Evolutionary conservation across 2,888 invertebrate genomes (phyloP), one percentile per base, ranked within the genome.

Genomic region (Dione vanillae): DNA sequence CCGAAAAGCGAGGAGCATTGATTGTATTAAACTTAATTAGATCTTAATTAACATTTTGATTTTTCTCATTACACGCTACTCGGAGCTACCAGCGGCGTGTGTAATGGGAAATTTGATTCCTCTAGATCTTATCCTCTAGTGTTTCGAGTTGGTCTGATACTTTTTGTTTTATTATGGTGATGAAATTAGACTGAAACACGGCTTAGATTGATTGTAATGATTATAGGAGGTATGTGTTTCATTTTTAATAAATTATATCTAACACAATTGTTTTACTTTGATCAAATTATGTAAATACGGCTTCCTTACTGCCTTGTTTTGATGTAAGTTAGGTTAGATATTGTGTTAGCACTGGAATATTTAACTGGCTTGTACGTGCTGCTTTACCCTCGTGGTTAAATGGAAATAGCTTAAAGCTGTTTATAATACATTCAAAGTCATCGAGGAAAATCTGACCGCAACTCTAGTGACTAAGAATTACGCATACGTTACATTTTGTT

Each of bases 21-120:
- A 92, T 92, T 93, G 92, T 92, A 93, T 92, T 93, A 92, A 89
- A 92, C 83, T 91, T 92, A 91, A 93, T 93, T 93, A 91, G 91
- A 91, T 91, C 92, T 91, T 92, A 92, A 92, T 93, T 92, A 93
- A 91, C 91, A 91, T 92, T 92, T 89, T 88, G 89, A 88, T 91
- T 92, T 72, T 75, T 93, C 92, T 92, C 90, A 93, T 93, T 93
- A 92, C 92, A 92, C 91, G 92, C 89, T 91, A 85, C 89, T 89
- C 90, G 80, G 82, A 82, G 90, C 92, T 91, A 91, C 91, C 85
- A 88, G 84, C 87, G 82, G 85, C 81, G 83, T 82, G 78, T 77
- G 82, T 91, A 88, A 91, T 92, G 90, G 86, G 88, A 91, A 90
- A 91, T 88, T 90, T 84, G 84, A 88, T 89, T 89, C 86, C 81